These are phyloP conservation scores for Achroia grisella DNA, from an alignment of 1,140 invertebrate species.

Conservation along the genomic window DNA sequence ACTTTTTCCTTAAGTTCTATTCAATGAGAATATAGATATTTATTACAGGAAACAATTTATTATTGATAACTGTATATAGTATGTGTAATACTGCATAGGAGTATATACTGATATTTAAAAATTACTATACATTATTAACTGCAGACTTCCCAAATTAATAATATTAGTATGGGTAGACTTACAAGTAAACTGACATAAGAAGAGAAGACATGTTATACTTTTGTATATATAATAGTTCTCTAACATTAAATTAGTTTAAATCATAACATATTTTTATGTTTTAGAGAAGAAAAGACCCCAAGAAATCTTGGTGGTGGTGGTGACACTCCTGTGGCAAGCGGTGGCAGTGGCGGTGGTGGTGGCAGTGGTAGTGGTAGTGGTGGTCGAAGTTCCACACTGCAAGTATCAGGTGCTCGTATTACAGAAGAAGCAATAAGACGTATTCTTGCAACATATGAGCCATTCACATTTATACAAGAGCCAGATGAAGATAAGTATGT, in stretches of 20 bases:
- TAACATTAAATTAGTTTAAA: not conserved
- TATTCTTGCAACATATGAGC: slow-evolving; percentile 50
- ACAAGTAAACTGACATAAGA: too few species aligned
- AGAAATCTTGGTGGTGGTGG: slow-evolving; percentile 14
- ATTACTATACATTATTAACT: too few species aligned
- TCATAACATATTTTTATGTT: slow-evolving; percentile 13
- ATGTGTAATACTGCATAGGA: too few species aligned
- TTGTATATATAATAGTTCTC: slow-evolving; percentile 1
- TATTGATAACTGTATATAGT: too few species aligned
- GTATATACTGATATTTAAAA: too few species aligned
- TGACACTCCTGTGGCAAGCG: slow-evolving; percentile 16
- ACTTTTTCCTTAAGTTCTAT: too few species aligned
- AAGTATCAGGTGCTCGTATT: slow-evolving; percentile 40
- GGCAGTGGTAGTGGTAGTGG: slow-evolving; percentile 19
- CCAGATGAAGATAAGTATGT: slow-evolving; percentile 49
- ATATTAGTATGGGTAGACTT: too few species aligned
- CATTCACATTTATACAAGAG: slow-evolving; percentile 52
- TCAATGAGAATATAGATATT: too few species aligned
- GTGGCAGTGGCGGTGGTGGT: slow-evolving; percentile 5
- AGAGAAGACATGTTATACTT: too few species aligned
- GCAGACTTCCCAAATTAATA: too few species aligned
- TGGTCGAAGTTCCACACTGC: slow-evolving; percentile 24
- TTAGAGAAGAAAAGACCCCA: slow-evolving; percentile 47
- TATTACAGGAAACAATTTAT: too few species aligned
- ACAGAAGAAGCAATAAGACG: slow-evolving; percentile 74